A percentile compares a stretch with the other conserved stretches of the same genome.
These are phyloP conservation scores for Varanus komodoensis DNA, from an alignment of 2,113 vertebrate species.

Conservation along the genomic window DNA sequence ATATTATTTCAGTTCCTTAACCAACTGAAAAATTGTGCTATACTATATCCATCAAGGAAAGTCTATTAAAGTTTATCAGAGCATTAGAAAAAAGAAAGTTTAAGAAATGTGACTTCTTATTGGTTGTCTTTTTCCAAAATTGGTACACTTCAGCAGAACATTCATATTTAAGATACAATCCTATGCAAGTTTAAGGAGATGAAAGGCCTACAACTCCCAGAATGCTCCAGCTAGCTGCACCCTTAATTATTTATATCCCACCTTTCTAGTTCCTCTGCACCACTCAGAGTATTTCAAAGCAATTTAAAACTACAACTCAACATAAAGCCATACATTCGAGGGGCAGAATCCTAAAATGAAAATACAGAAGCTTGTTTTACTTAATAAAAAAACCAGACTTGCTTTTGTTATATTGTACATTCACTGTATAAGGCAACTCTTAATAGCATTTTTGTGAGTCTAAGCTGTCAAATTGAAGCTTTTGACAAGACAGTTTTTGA, in stretches of 20 bases:
- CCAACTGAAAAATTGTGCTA: not conserved
- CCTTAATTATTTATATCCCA: not conserved
- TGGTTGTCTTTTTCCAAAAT: not conserved
- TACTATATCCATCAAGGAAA: not conserved
- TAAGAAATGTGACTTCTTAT: not conserved
- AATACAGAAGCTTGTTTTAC: not conserved
- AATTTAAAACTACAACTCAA: not conserved
- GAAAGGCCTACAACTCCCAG: too few species aligned
- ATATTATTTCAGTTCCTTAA: not conserved
- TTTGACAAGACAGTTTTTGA: not conserved
- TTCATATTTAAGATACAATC: not conserved
- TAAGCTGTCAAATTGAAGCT: not conserved
- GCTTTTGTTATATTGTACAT: not conserved
- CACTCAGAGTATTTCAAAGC: not conserved
- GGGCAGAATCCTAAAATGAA: not conserved
- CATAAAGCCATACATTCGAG: not conserved
- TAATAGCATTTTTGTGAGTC: not conserved
- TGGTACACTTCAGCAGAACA: not conserved
- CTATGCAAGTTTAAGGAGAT: too few species aligned
- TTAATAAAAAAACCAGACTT: conserved; percentile 8
- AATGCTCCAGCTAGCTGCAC: too few species aligned
- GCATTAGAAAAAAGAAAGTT: not conserved
- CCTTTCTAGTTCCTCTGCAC: not conserved
- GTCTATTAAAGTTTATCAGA: not conserved
- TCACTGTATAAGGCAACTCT: not conserved